Base-by-base conservation (phyloP, 2,113 vertebrate genomes). In the Protomyctophum bolini region DNA sequence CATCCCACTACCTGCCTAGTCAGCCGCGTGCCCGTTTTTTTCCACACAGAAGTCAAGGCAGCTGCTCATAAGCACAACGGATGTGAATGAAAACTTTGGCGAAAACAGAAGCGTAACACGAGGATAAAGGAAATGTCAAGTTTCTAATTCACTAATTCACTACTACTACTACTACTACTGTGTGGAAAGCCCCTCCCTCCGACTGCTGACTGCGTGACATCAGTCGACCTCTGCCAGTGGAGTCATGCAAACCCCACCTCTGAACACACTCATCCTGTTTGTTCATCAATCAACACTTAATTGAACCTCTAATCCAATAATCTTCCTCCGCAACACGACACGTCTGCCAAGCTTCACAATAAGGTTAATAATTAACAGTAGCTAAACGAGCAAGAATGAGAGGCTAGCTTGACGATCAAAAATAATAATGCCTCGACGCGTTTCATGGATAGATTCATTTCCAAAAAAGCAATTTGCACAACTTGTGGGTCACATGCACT, bases 341-440 rank as follows among this genome's bases (percentile, higher is more conserved):
- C 57, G 6, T 50, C 49, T 50, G 49, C 49, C 8, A 50, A 10
- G 8, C 10, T 62, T 33, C 8, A 58, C 11, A 63, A 15, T 8
- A 29, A 28, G 54, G 28, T 72, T 63, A 67, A 70, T 45, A 64
- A 70, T 59, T 66, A 50, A 49, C 49, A 8, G 46, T 10, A 62
- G 63, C 70, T 64, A 68, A 77, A 62, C 71, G 6, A 77, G n/a
- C 7, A 21, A 21, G 21, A 21, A 21, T 2, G 21, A 21, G 21
- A 21, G 21, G 21, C 21, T 21, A 21, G 21, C 21, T 21, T 21
- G 21, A 4, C 33, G 3, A 41, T 41, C 33, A 41, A 41, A 79
- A 76, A 62, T 8, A 50, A 10, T 50, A 72, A 58, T 21, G 66
- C 2, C 46, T 21, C 21, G 21, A 21, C 21, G 21, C 1, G 12